Percentiles rank a stretch among this genome's conserved stretches.
Conservation (phyloP, 2,113 vertebrate species). For the Takifugu bimaculatus region DNA sequence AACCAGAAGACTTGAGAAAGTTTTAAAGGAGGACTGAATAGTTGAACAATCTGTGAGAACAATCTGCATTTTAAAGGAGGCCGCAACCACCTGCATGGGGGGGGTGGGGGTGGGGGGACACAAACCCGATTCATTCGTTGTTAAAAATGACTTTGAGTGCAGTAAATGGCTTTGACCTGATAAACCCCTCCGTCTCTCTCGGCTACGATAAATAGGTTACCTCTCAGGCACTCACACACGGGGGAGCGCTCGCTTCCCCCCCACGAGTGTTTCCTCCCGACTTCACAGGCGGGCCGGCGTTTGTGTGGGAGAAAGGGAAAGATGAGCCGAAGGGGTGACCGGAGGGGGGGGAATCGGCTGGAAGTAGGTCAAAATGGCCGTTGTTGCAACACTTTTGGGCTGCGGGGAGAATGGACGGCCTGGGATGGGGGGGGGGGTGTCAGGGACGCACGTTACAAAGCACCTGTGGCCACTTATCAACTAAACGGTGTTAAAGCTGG, state of each 20-base stretch:
- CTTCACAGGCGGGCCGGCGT: constrained; percentile 36
- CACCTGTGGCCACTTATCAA: too few relatives aligned
- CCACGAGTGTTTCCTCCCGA: constrained; percentile 50
- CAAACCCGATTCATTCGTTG: background rate
- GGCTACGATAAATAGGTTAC: constrained; percentile 59
- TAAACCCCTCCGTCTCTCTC: constrained; percentile 20
- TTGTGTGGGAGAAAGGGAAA: constrained; percentile 18
- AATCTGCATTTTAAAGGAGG: background rate
- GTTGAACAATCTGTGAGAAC: background rate
- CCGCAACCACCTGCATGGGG: too few relatives aligned
- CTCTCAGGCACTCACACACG: constrained; percentile 50
- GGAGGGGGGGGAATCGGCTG: constrained; percentile 44
- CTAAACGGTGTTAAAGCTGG: too few relatives aligned
- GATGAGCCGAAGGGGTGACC: constrained; percentile 4
- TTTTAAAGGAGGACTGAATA: too few relatives aligned
- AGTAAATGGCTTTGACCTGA: constrained; percentile 25
- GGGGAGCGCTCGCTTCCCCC: constrained; percentile 45
- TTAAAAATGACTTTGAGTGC: background rate
- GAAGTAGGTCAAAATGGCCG: constrained; percentile 65
- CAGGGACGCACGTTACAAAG: too few relatives aligned
- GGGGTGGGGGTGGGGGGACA: background rate
- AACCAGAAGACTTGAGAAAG: too few relatives aligned
- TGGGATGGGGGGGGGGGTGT: too few relatives aligned
- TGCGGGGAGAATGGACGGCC: constrained; percentile 1
- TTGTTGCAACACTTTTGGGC: constrained; percentile 38